Base-by-base conservation (phyloP, 1,140 invertebrate genomes). In the Drosophila pallidifrons region DNA sequence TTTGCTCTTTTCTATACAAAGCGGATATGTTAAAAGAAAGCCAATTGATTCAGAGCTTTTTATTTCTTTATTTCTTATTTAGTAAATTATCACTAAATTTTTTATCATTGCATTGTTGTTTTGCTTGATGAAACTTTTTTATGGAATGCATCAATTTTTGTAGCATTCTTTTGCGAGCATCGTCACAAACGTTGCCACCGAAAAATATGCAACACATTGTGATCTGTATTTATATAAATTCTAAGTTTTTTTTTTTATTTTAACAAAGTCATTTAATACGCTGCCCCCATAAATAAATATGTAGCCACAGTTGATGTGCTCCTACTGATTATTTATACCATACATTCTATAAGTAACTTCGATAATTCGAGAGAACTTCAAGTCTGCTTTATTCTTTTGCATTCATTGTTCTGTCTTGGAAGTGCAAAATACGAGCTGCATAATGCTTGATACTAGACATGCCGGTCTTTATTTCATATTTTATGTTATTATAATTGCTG, bases 391-490 rank as follows among this genome's bases (percentile, higher is more conserved):
- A 1, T 13, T 43, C 41, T 41, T 0, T n/a, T 41, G 6, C 30
- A 61, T 30, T 58, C 54, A 16, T 3, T 38, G 32, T 5, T 41
- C 28, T 46, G 30, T n/a, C 25, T 49, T 57, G 15, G 13, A 35
- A 8, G 30, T 35, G 7, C n/a, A 7, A 30, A 30, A 5, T 13
- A 13, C 25, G n/a, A 25, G 5, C 25, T 38, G 8, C 4, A 57
- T 67, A 54, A 5, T 47, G 54, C 5, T 20, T n/a, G 52, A 57
- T 57, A 15, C 11, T 25, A 47, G 38, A 15, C 16, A 45, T 25
- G 20, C 5, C 43, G 41, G 30, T 11, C 3, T 67, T 6, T 51
- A 60, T 4, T 38, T 38, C 4, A 45, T 61, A 45, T 10, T 64
- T 16, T 20, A 6, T 11, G 13, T 65, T 32, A n/a, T 65, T 15